These are phyloP conservation scores for Cheilosia variabilis DNA, from an alignment of 2,888 invertebrate species.

Conservation along the genomic window DNA sequence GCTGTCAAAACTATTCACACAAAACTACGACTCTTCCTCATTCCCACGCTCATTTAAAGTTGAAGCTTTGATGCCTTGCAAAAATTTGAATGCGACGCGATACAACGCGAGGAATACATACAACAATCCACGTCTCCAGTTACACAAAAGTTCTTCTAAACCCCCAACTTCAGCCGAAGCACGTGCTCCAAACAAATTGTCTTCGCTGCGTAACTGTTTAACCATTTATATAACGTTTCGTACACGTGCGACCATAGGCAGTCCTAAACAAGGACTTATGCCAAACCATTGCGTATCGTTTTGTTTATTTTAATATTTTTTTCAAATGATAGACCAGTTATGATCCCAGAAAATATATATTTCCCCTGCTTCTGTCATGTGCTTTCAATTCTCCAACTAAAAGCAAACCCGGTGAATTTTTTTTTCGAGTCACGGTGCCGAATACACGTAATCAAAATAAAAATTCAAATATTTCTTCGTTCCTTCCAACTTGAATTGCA, in stretches of 20 bases:
- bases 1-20: too few species aligned
- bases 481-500: conserved; percentile 24
- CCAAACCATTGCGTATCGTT: neutral
- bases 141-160: neutral
- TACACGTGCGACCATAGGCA: conserved; percentile 24
- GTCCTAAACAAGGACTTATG: neutral
- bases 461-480: conserved; percentile 9
- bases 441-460: conserved; percentile 16
- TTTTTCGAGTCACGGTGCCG: neutral
- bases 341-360: neutral
- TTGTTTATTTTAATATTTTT: neutral
- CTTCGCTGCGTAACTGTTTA: neutral
- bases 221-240: conserved; percentile 9
- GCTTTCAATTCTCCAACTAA: neutral
- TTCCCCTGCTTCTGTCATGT: neutral
- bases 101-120: too few species aligned
- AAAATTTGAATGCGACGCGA: too few species aligned
- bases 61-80: too few species aligned
- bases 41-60: too few species aligned
- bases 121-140: too few species aligned
- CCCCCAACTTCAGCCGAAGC: neutral
- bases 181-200: neutral
- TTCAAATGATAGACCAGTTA: neutral
- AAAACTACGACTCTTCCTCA: too few species aligned
- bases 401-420: neutral